A percentile compares a stretch with the other conserved stretches of the same genome.
Conservation (phyloP, 2,797 vertebrate species). For the Bradypodion pumilum region DNA sequence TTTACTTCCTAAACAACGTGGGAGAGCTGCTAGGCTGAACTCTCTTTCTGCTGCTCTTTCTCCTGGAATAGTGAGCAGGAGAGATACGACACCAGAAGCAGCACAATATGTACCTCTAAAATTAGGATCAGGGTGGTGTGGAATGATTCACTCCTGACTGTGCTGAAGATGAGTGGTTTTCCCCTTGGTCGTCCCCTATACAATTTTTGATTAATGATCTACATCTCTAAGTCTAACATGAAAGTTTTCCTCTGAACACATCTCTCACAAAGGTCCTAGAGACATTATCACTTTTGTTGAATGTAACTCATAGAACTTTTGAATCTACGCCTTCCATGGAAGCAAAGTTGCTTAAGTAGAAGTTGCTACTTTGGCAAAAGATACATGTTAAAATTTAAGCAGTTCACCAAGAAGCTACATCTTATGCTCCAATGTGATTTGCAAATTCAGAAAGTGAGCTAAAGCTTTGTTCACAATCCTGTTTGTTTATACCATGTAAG, state of each 20-base stretch:
- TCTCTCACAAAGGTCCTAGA: background rate
- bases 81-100: background rate
- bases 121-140: background rate
- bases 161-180: background rate
- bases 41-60: background rate
- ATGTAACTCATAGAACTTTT: background rate
- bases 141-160: background rate
- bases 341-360: background rate
- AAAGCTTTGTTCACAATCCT: background rate
- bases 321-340: background rate
- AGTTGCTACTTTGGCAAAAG: background rate
- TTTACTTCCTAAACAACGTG: background rate
- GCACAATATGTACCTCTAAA: background rate
- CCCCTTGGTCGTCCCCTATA: too few species aligned
- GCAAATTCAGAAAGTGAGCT: conserved; percentile 9
- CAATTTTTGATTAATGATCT: conserved; percentile 12
- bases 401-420: background rate
- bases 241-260: conserved; percentile 3
- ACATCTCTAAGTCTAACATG: background rate
- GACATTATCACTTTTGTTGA: background rate
- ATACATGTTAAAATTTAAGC: background rate
- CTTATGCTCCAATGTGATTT: background rate
- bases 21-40: background rate
- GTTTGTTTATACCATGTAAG: too few species aligned
- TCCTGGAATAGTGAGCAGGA: background rate